phyloP scores from a whole-genome alignment of 2,797 vertebrate genomes.

The Melanotaenia nigrans region DNA sequence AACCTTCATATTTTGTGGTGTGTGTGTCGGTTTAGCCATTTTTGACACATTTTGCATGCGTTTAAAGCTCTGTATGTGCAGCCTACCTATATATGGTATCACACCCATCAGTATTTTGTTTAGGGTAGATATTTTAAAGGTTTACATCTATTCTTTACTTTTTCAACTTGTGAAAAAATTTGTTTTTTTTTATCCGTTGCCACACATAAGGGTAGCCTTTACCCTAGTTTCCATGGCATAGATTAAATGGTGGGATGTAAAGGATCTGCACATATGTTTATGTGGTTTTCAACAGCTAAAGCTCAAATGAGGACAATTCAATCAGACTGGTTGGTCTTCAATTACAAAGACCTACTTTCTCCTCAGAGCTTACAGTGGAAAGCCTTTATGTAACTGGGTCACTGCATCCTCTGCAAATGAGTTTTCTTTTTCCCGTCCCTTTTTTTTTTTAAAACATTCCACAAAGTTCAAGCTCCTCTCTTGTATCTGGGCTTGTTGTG shows the following conservation, averaged over 20 bases:
- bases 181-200: neutral
- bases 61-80: neutral
- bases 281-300: slow-evolving; percentile 8
- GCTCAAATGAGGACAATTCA: slow-evolving; percentile 9
- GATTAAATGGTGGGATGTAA: neutral
- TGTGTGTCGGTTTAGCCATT: neutral
- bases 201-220: neutral
- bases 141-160: neutral
- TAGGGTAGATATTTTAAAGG: neutral
- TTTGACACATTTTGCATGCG: neutral
- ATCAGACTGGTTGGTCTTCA: slow-evolving; percentile 11
- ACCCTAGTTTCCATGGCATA: neutral
- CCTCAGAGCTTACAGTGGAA: slow-evolving; percentile 11
- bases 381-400: slow-evolving; percentile 41
- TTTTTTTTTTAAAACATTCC: slow-evolving; percentile 20
- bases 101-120: neutral
- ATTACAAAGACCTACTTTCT: slow-evolving; percentile 29
- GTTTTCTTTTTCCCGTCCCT: neutral
- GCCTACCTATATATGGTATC: neutral
- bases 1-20: no score
- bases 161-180: no score
- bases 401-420: slow-evolving; percentile 19
- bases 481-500: slow-evolving; percentile 1
- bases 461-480: slow-evolving; percentile 9
- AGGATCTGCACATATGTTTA: neutral